A percentile compares a stretch with the other conserved stretches of the same genome.
Conservation (phyloP, 2,888 invertebrate species). For the Lymantria monacha region DNA sequence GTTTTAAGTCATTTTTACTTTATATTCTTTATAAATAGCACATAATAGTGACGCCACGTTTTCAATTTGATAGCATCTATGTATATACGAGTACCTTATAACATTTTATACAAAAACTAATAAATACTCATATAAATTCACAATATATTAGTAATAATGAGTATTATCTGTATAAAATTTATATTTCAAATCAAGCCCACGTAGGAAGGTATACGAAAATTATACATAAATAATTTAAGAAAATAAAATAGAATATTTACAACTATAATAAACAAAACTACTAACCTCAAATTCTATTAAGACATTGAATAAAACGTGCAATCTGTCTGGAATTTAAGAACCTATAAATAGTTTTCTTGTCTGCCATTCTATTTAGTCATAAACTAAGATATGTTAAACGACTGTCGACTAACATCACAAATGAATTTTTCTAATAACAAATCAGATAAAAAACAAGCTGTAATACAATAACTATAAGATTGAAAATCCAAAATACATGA, state of each 20-base stretch:
- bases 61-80: too few relatives aligned
- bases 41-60: too few relatives aligned
- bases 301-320: constrained; percentile 42
- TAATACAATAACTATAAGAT: constrained; percentile 32
- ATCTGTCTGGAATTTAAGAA: constrained; percentile 55
- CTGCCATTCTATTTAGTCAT: constrained; percentile 59
- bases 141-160: too few relatives aligned
- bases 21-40: too few relatives aligned
- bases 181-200: background rate
- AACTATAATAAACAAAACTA: constrained; percentile 29
- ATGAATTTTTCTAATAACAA: constrained; percentile 55
- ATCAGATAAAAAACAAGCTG: constrained; percentile 29
- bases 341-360: constrained; percentile 63
- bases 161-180: too few relatives aligned
- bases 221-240: constrained; percentile 2
- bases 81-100: too few relatives aligned
- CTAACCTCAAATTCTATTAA: constrained; percentile 33
- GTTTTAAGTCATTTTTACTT: too few relatives aligned
- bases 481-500: constrained; percentile 24
- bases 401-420: constrained; percentile 63
- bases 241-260: constrained; percentile 12
- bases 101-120: too few relatives aligned
- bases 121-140: too few relatives aligned
- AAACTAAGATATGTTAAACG: constrained; percentile 73
- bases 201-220: background rate